Evolutionary conservation across 2,113 vertebrate genomes (phyloP).

Genomic region (Halcyon senegalensis): DNA sequence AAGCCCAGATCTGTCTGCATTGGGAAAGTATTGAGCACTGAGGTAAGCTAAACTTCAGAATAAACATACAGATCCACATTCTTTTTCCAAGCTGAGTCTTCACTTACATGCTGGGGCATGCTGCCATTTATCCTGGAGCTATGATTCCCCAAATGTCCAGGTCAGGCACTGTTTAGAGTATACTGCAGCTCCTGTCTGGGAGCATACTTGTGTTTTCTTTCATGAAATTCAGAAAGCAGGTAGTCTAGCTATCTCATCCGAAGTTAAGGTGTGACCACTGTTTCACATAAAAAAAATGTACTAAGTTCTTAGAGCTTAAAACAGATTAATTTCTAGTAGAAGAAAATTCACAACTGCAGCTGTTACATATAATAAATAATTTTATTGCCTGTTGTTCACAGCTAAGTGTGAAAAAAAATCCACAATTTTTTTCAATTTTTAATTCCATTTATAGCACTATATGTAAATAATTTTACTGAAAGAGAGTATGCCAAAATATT

Average conservation of each 20-base stretch:
- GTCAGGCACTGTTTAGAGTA: not conserved
- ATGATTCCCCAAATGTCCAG: not conserved
- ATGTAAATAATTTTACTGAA: not conserved
- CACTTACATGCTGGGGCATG: not conserved
- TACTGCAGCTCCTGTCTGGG: not conserved
- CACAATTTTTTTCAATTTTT: not conserved
- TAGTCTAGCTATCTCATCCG: not conserved
- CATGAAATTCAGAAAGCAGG: not conserved
- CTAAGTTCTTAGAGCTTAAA: not conserved
- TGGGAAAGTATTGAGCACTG: not conserved
- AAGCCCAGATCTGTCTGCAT: not conserved
- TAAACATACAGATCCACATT: not conserved
- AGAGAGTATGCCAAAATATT: not conserved
- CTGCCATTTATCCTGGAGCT: not conserved
- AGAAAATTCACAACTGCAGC: not conserved
- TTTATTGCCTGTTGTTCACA: not conserved
- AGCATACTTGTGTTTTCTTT: not conserved
- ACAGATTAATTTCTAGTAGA: not conserved
- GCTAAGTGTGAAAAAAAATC: not conserved
- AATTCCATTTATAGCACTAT: not conserved
- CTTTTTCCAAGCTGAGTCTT: not conserved
- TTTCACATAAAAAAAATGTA: not conserved
- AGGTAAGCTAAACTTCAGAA: not conserved
- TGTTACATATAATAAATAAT: not conserved
- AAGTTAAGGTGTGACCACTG: not conserved